phyloP scores from a whole-genome alignment of 1,140 invertebrate species.

The Aphaenogaster ashmeadi region DNA sequence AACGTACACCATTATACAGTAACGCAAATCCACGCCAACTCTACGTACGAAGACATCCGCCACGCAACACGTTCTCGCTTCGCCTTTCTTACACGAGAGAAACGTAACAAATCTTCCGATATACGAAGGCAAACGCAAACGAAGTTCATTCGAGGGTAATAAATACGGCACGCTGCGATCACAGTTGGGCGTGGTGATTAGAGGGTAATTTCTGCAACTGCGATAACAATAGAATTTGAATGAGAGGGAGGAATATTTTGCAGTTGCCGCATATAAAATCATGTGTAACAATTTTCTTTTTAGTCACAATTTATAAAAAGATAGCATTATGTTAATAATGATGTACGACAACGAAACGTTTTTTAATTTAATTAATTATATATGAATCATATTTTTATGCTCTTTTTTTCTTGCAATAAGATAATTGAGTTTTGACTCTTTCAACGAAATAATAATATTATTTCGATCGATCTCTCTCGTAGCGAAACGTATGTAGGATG shows the following conservation, averaged over 20 bases:
- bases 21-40: slow-evolving; percentile 66
- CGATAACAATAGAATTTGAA: not conserved
- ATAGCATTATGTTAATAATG: slow-evolving; percentile 12
- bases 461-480: slow-evolving; percentile 9
- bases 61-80: slow-evolving; percentile 37
- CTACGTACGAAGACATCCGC: slow-evolving; percentile 51
- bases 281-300: not conserved
- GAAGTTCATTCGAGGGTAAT: not conserved
- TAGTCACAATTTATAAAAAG: slow-evolving; percentile 4
- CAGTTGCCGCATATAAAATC: slow-evolving; percentile 8
- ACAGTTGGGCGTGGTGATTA: not conserved
- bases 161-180: not conserved
- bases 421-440: not conserved
- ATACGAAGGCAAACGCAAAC: slow-evolving; percentile 20
- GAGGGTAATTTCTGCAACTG: slow-evolving; percentile 35
- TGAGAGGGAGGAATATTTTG: slow-evolving; percentile 22
- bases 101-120: slow-evolving; percentile 9
- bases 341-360: not conserved
- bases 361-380: not conserved
- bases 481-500: slow-evolving; percentile 20
- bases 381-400: not conserved
- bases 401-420: slow-evolving; percentile 22
- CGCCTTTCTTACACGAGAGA: slow-evolving; percentile 25
- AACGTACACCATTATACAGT: slow-evolving; percentile 57
- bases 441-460: not conserved